Evolutionary conservation across 2,888 invertebrate genomes (phyloP), one percentile per base, ranked within the genome.

Genomic region (Melikaiella ostensackeni): DNA sequence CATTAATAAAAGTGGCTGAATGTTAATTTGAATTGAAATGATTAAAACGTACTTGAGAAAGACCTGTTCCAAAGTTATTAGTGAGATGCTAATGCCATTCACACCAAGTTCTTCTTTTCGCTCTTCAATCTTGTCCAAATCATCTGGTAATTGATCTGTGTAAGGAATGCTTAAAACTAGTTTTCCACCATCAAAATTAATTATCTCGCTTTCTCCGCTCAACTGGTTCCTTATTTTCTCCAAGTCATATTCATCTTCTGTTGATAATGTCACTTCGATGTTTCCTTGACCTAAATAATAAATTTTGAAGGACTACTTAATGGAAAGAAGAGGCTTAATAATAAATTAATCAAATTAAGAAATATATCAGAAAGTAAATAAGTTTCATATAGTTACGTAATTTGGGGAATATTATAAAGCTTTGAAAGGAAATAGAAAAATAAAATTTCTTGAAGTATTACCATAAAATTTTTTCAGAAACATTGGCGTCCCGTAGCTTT

Each of bases 51-150:
- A 96, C 96, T 94, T 96, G 74, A 98, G 90, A 90, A 98, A 98
- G 2, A 99, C 98, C 91, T 98, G 98, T 90, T 99, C 98, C 87
- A 99, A 93, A 0, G 98, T 98, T 0, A 98, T 97, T 21, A 97
- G 94, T 0, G 97, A 96, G 0, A 98, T 94, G 0, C 97, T 96
- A 77, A 97, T 95, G 11, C 96, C 95, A 66, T 94, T 93, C 63
- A 98, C 95, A 0, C 95, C 95, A 21, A 97, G 92, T 6, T 92
- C 88, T 0, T 91, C 88, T 82, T 93, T 94, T 19, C 92, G 89
- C 0, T 83, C 77, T 89, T 97, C 97, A 61, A 98, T 88, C 1
- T 91, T 88, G 3, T 92, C 89, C 86, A 98, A 94, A 79, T 97
- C 90, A 24, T 91, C 84, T 0, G 95, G 93, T 89, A 96, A 95